These are phyloP conservation scores for Varroa destructor DNA, from an alignment of 1,140 invertebrate species.

Conservation along the genomic window DNA sequence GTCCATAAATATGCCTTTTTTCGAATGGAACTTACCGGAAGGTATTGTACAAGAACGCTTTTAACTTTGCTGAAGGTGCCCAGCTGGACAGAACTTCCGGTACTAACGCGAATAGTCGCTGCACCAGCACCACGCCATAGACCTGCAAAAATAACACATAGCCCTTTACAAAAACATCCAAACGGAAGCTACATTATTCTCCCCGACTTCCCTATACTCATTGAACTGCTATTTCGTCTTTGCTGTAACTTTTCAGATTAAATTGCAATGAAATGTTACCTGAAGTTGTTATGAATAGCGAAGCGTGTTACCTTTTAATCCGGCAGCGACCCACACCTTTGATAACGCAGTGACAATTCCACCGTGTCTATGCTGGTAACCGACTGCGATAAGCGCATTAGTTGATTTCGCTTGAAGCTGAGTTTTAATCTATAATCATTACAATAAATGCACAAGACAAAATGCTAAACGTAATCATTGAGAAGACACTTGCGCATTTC, in stretches of 20 bases:
- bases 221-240: too few species aligned
- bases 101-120: slow-evolving; percentile 58
- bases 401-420: slow-evolving; percentile 65
- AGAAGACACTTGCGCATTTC: too few species aligned
- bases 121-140: slow-evolving; percentile 63
- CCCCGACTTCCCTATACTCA: too few species aligned
- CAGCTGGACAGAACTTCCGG: slow-evolving; percentile 70
- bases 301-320: slow-evolving; percentile 40
- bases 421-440: slow-evolving; percentile 52
- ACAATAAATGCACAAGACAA: not conserved
- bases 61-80: slow-evolving; percentile 53
- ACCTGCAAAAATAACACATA: slow-evolving; percentile 40
- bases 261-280: too few species aligned
- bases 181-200: too few species aligned
- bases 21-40: slow-evolving; percentile 3
- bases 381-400: slow-evolving; percentile 58
- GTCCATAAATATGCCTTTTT: too few species aligned
- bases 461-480: too few species aligned
- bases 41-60: not conserved
- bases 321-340: slow-evolving; percentile 55
- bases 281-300: too few species aligned
- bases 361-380: slow-evolving; percentile 63
- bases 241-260: too few species aligned
- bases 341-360: slow-evolving; percentile 54
- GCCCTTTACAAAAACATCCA: too few species aligned